Percentiles rank a stretch among this genome's conserved stretches.
phyloP scores from a whole-genome alignment of 2,113 vertebrate genomes.

The Nibea coibor region DNA sequence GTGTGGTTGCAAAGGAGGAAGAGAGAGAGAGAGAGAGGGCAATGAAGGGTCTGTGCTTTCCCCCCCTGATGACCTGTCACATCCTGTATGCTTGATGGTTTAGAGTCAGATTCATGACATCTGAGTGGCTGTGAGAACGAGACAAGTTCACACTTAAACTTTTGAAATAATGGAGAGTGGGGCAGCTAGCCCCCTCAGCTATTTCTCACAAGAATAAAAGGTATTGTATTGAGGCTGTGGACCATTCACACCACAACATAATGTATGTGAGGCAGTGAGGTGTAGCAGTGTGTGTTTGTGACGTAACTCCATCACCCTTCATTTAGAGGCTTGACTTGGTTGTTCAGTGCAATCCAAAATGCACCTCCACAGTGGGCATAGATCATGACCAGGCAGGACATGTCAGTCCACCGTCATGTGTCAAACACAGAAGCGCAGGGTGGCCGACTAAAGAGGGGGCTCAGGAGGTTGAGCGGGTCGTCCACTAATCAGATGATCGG shows the following conservation, averaged over 20 bases:
- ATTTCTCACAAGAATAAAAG: background rate
- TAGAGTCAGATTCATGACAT: conserved; percentile 22
- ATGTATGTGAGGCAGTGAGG: background rate
- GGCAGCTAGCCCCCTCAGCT: background rate
- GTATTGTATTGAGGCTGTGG: background rate
- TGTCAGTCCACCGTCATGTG: background rate
- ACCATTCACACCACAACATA: background rate
- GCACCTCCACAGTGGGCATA: background rate
- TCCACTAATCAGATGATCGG: too few relatives aligned
- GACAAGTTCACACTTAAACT: background rate
- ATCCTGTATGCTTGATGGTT: conserved; percentile 23
- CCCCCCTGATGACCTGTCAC: conserved; percentile 14
- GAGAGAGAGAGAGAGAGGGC: background rate
- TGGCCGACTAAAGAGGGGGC: too few relatives aligned
- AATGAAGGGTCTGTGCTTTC: background rate
- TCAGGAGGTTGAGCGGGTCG: too few relatives aligned
- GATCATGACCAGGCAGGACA: background rate
- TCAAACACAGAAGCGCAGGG: too few relatives aligned
- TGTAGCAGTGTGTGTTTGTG: background rate
- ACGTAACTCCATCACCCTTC: background rate
- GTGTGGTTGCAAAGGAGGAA: background rate
- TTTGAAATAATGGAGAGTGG: background rate
- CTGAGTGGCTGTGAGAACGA: conserved; percentile 12
- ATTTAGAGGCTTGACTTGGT: background rate
- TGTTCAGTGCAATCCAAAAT: background rate